Evolutionary conservation across 35 echinoderm and acorn worm genomes (phyloP).

Genomic region (Apostichopus parvimensis): DNA sequence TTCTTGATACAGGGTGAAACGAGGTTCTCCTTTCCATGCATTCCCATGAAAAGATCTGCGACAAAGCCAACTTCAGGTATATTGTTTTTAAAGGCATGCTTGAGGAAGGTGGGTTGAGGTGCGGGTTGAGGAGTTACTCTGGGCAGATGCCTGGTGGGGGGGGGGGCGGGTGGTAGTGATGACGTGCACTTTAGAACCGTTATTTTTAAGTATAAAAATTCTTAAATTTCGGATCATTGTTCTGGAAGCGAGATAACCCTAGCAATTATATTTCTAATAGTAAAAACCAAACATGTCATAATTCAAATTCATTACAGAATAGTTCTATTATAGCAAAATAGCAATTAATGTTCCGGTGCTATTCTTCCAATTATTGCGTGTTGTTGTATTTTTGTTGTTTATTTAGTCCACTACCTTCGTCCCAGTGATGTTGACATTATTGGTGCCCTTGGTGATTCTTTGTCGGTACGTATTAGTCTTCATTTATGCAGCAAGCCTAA

Average conservation of each 20-base stretch:
- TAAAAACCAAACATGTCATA: not conserved
- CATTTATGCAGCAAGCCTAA: not conserved
- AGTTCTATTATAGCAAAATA: too few relatives aligned
- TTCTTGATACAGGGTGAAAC: not conserved
- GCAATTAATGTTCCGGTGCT: too few relatives aligned
- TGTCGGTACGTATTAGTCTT: slow-evolving; percentile 28
- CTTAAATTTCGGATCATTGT: too few relatives aligned
- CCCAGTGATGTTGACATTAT: slow-evolving; percentile 62
- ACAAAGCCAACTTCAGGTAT: slow-evolving; percentile 37
- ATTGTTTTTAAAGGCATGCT: not conserved
- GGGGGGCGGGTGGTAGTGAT: too few relatives aligned
- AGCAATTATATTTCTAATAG: not conserved
- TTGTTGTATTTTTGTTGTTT: not conserved
- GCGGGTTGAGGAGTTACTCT: too few relatives aligned
- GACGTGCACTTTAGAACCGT: too few relatives aligned
- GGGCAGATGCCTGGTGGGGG: too few relatives aligned
- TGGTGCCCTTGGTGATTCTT: slow-evolving; percentile 60
- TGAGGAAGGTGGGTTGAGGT: too few relatives aligned
- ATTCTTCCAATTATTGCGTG: not conserved
- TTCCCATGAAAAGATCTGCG: not conserved
- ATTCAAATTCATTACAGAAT: too few relatives aligned
- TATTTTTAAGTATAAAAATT: too few relatives aligned
- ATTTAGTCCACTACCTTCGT: slow-evolving; percentile 49
- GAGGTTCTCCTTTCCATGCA: slow-evolving; percentile 26
- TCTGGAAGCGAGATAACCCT: too few relatives aligned